Percentiles rank a stretch among this genome's conserved stretches.
phyloP scores from a whole-genome alignment of 37 sponge, comb jelly and placozoan species.

The Theonella swinhoei region DNA sequence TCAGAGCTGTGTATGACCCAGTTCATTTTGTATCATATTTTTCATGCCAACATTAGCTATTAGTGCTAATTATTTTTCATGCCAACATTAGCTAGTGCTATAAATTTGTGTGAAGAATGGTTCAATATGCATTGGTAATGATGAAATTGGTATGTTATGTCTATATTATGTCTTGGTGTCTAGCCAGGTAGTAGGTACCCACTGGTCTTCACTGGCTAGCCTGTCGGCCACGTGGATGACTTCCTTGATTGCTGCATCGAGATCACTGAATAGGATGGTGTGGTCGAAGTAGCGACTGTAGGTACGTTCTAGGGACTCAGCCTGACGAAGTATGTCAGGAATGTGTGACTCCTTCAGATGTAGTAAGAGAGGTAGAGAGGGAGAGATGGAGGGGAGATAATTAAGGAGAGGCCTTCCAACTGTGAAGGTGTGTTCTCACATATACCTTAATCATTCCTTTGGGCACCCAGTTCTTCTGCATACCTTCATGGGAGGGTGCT shows the following conservation, averaged over 20 bases:
- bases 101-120: too few relatives aligned
- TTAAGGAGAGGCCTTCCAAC: too few relatives aligned
- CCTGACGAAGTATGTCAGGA: conserved; percentile 10
- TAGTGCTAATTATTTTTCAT: too few relatives aligned
- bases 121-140: too few relatives aligned
- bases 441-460: conserved; percentile 26
- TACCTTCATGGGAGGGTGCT: conserved; percentile 37
- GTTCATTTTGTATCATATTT: too few relatives aligned
- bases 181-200: conserved; percentile 72
- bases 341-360: conserved; percentile 34
- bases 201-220: conserved; percentile 48
- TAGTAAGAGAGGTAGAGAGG: background rate
- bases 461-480: conserved; percentile 54
- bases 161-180: too few relatives aligned
- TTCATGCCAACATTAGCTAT: too few relatives aligned
- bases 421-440: background rate
- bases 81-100: too few relatives aligned
- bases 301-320: conserved; percentile 24
- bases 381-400: background rate
- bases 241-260: conserved; percentile 11
- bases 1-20: too few relatives aligned
- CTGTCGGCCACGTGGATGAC: conserved; percentile 21
- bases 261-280: conserved; percentile 22
- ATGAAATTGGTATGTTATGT: too few relatives aligned
- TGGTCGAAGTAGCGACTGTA: conserved; percentile 69